Conservation (phyloP, 2,113 vertebrate species). For the Elaphurus davidianus region DNA sequence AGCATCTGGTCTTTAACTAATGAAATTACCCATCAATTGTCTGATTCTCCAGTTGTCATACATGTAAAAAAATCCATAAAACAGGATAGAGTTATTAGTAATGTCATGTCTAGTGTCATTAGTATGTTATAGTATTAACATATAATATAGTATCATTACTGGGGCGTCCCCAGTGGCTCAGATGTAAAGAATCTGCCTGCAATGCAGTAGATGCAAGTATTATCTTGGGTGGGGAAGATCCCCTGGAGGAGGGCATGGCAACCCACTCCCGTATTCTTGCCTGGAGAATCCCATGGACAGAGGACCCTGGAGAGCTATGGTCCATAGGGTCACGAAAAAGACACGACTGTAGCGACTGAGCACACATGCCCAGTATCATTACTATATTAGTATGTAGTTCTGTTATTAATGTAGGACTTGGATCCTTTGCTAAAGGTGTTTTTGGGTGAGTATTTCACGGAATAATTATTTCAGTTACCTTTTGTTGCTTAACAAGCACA, state of each 20-base stretch:
- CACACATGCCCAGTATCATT: not conserved
- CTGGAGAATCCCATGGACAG: not conserved
- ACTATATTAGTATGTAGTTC: not conserved
- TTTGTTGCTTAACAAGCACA: not conserved
- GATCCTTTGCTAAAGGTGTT: not conserved
- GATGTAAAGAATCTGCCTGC: not conserved
- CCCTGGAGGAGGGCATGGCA: not conserved
- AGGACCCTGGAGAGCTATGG: not conserved
- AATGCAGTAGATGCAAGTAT: not conserved
- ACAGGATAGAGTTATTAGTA: not conserved
- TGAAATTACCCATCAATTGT: not conserved
- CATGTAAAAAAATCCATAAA: not conserved
- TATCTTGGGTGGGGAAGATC: not conserved
- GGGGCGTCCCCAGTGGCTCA: not conserved
- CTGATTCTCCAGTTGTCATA: not conserved
- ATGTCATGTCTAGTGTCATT: not conserved
- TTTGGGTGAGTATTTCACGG: not conserved
- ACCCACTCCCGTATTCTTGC: not conserved
- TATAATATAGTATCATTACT: not conserved
- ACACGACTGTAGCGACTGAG: not conserved
- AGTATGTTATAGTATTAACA: not conserved
- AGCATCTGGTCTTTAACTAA: not conserved
- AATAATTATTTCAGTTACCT: not conserved
- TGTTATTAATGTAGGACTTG: not conserved
- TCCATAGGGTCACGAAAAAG: not conserved